A percentile compares a stretch with the other conserved stretches of the same genome.
Evolutionary conservation across 2,888 invertebrate species (phyloP).

Genomic region (Yponomeuta sedellus): DNA sequence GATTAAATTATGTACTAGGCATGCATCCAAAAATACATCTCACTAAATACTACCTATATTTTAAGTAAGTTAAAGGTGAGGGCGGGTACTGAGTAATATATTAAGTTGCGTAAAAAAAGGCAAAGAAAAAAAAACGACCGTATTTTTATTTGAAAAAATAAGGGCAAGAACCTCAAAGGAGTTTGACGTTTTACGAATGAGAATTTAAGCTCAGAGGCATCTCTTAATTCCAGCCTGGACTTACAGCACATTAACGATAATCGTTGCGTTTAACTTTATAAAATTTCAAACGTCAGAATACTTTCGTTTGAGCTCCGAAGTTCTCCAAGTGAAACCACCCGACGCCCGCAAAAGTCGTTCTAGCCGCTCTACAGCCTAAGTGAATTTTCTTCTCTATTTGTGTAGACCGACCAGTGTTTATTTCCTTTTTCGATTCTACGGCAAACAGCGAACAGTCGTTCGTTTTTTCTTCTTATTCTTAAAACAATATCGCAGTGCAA

Average conservation of each 20-base stretch:
- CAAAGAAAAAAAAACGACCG: too few species aligned
- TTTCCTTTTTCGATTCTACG: constrained; percentile 7
- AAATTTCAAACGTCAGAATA: background rate
- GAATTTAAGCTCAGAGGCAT: background rate
- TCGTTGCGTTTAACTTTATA: background rate
- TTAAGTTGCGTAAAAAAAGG: too few species aligned
- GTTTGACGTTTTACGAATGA: background rate
- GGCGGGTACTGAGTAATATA: too few species aligned
- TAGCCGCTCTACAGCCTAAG: background rate
- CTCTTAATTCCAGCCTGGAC: background rate
- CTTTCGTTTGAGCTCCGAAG: background rate
- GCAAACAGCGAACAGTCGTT: background rate
- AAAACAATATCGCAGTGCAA: constrained; percentile 8
- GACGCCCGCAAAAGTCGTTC: background rate
- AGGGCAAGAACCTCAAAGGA: background rate
- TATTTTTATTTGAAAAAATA: background rate
- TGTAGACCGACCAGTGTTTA: constrained; percentile 9
- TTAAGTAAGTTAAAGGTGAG: too few species aligned
- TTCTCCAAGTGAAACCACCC: background rate
- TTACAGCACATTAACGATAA: background rate
- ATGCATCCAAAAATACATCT: too few species aligned
- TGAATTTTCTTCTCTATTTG: constrained; percentile 5
- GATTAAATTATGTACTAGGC: too few species aligned
- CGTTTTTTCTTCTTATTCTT: constrained; percentile 1
- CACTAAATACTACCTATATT: too few species aligned